These are phyloP conservation scores for Axea sp. DNA, from an alignment of 2,888 invertebrate genomes.

Conservation along the genomic window DNA sequence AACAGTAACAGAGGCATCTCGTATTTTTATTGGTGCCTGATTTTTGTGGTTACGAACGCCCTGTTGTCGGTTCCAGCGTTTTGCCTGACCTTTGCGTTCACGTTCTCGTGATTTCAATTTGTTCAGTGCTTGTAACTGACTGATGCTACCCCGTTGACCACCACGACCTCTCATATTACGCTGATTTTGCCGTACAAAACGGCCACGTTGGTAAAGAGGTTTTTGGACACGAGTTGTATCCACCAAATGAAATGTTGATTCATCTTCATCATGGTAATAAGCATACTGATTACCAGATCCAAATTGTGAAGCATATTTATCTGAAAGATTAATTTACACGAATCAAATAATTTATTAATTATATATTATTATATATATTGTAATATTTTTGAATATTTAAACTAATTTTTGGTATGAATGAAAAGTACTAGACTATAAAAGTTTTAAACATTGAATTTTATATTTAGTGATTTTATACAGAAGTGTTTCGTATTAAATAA, in stretches of 20 bases:
- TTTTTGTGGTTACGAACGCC: slow-evolving; percentile 82
- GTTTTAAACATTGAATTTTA: no score
- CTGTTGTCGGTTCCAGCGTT: slow-evolving; percentile 91
- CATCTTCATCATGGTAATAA: slow-evolving; percentile 99
- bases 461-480: no score
- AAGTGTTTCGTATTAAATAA: no score
- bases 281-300: slow-evolving; percentile 98
- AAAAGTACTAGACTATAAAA: no score
- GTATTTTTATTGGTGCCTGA: slow-evolving; percentile 91
- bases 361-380: no score
- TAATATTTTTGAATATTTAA: no score
- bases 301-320: slow-evolving; percentile 95
- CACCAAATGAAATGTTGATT: slow-evolving; percentile 98
- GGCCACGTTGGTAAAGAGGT: slow-evolving; percentile 95
- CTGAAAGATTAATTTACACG: no score
- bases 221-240: slow-evolving; percentile 94
- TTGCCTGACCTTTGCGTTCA: slow-evolving; percentile 86
- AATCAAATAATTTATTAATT: no score
- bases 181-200: slow-evolving; percentile 88
- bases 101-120: slow-evolving; percentile 90
- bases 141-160: slow-evolving; percentile 81
- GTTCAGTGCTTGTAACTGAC: slow-evolving; percentile 89
- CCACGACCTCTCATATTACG: slow-evolving; percentile 86
- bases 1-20: slow-evolving; percentile 98
- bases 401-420: no score